Evolutionary conservation across 2,888 invertebrate species (phyloP).

Genomic region (Sinopyrophorus schimmeli): DNA sequence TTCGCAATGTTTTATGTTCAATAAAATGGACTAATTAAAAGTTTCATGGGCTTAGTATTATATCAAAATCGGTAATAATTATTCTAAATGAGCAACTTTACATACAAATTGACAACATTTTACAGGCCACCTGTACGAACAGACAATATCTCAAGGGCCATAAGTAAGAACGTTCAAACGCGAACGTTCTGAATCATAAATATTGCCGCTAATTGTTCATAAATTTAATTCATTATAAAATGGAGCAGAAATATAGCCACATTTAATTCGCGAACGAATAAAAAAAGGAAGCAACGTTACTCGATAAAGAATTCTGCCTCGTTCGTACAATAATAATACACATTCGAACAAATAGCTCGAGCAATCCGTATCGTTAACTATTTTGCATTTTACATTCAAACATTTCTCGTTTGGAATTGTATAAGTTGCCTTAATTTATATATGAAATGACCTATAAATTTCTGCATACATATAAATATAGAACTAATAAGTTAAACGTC

Average conservation of each 20-base stretch:
- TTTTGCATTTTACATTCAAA: conserved; percentile 5
- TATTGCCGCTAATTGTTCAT: conserved; percentile 18
- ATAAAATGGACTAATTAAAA: conserved; percentile 20
- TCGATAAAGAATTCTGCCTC: too few relatives aligned
- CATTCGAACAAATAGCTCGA: not conserved
- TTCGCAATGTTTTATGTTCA: not conserved
- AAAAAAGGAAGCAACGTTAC: too few relatives aligned
- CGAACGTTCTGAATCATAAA: conserved; percentile 10
- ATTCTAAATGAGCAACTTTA: conserved; percentile 18
- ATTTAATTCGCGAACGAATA: too few relatives aligned
- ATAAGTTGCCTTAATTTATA: conserved; percentile 14
- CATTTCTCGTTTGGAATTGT: conserved; percentile 3
- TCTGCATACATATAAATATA: conserved; percentile 16
- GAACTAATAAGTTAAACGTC: conserved; percentile 23
- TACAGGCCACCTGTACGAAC: conserved; percentile 20
- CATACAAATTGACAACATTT: conserved; percentile 22
- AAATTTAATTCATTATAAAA: conserved; percentile 19
- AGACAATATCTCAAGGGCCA: conserved; percentile 12
- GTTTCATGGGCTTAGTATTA: conserved; percentile 10
- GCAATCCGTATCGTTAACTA: not conserved
- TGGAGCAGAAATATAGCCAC: conserved; percentile 17
- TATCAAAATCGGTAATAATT: conserved; percentile 21
- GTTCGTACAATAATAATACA: too few relatives aligned
- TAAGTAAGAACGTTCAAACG: too few relatives aligned
- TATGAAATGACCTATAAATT: conserved; percentile 15